Base-by-base conservation (phyloP, 2,113 vertebrate species). In the Globicephala melas region DNA sequence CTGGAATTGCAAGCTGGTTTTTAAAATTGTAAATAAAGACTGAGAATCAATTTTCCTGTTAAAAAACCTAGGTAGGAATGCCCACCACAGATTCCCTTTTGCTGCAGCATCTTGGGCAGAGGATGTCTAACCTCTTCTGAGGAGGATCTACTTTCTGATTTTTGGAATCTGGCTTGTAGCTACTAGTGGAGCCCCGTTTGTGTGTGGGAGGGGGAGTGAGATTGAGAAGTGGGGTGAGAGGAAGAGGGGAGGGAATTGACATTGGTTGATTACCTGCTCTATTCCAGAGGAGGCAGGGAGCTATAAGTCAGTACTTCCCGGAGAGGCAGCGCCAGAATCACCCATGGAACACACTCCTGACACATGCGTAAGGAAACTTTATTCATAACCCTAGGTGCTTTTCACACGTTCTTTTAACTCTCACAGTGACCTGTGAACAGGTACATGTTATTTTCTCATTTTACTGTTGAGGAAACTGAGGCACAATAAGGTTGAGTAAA, bases 391-490 rank as follows among this genome's bases (percentile, higher is more conserved):
- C 14, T n/a, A 38, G 38, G 31, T 21, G 13, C 33, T 68, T 85
- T 83, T 17, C 8, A 63, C n/a, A 26, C 21, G 28, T 53, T 67
- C 53, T 90, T 82, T 47, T 65, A 90, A 83, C 63, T 36, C 26
- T 91, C 14, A n/a, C 44, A 50, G 91, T 90, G 68, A 65, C 15
- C 63, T 47, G 15, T 73, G 85, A 87, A 70, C 26, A 74, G 62
- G 74, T 62, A 25, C 47, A n/a, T 90, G 4, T 68, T 89, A 58
- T 93, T 76, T 73, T 65, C 62, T 58, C 25, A 70, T 94, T 62
- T 83, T 92, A 68, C 65, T 91, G 17, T 91, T 92, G 81, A 94
- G 85, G 95, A 95, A 87, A 70, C 94, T 91, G 88, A 92, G 83
- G 60, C 73, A 71, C 1, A 21, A 0, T 62, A 70, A 80, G n/a